A percentile compares a stretch with the other conserved stretches of the same genome.
Conservation (phyloP, 35 echinoderm and acorn worm species). For the Strongylocentrotus purpuratus region DNA sequence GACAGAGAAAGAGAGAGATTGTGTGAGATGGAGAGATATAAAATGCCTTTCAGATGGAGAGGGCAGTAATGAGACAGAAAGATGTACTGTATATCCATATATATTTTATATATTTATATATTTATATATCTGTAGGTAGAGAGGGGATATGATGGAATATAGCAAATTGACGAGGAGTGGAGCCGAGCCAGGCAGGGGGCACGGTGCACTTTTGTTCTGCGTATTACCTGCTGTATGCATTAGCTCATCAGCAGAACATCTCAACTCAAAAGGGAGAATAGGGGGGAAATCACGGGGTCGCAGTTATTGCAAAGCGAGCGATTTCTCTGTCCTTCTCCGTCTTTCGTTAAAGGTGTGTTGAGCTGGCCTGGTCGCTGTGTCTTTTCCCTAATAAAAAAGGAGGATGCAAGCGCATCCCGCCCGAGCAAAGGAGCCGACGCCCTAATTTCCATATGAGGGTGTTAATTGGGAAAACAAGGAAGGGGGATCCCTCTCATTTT, state of each 20-base stretch:
- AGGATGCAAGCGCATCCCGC: not conserved
- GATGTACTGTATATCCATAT: not conserved
- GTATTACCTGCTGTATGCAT: constrained; percentile 47
- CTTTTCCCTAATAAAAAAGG: not conserved
- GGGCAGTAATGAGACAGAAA: not conserved
- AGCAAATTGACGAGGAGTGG: not conserved
- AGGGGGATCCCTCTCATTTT: constrained; percentile 15
- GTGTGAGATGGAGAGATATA: not conserved
- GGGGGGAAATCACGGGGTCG: constrained; percentile 31
- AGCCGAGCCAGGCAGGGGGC: not conserved
- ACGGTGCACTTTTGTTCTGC: constrained; percentile 37
- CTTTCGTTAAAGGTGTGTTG: constrained; percentile 38
- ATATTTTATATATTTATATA: not conserved
- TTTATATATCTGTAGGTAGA: not conserved
- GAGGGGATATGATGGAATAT: not conserved
- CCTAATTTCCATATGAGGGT: constrained; percentile 28
- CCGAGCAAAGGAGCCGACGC: constrained; percentile 29
- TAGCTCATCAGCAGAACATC: constrained; percentile 27
- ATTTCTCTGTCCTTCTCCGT: not conserved
- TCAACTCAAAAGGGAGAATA: not conserved
- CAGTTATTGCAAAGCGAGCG: constrained; percentile 46
- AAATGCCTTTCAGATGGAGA: not conserved
- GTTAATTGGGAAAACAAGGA: constrained; percentile 49
- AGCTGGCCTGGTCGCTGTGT: not conserved
- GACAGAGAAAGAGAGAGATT: not conserved